These are phyloP conservation scores for Cotesia glomerata DNA, from an alignment of 1,140 invertebrate genomes.

Conservation along the genomic window DNA sequence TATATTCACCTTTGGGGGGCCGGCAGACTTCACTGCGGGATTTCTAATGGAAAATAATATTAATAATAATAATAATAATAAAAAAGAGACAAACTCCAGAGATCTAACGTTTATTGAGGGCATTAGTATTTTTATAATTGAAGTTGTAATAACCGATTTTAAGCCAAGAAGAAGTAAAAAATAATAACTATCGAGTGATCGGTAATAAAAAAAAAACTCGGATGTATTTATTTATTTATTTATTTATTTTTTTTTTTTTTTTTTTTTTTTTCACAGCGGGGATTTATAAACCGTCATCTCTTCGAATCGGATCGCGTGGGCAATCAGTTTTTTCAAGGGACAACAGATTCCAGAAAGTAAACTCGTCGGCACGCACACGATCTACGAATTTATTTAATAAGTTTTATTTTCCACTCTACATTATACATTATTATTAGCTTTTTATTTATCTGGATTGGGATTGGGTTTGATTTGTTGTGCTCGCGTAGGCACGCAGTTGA, in stretches of 20 bases:
- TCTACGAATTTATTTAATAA: neutral
- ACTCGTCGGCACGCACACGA: neutral
- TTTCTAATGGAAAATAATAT: neutral
- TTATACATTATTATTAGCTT: neutral
- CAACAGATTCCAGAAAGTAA: neutral
- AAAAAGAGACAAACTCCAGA: neutral
- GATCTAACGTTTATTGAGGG: neutral
- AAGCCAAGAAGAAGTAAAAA: neutral
- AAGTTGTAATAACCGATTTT: constrained; percentile 1
- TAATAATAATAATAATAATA: no score
- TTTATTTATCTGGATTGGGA: neutral
- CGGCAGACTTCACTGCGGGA: constrained; percentile 3
- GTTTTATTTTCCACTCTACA: neutral
- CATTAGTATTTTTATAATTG: constrained; percentile 14
- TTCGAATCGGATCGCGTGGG: neutral
- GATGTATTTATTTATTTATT: no score
- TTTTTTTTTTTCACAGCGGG: neutral
- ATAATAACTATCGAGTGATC: neutral
- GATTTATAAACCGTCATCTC: constrained; percentile 7
- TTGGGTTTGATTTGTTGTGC: neutral
- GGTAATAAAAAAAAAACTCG: neutral
- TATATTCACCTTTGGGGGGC: constrained; percentile 3
- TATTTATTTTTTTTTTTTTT: no score
- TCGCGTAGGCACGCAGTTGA: neutral
- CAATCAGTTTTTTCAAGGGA: neutral